Evolutionary conservation across 2,113 vertebrate genomes (phyloP).

Genomic region (Anser cygnoides): DNA sequence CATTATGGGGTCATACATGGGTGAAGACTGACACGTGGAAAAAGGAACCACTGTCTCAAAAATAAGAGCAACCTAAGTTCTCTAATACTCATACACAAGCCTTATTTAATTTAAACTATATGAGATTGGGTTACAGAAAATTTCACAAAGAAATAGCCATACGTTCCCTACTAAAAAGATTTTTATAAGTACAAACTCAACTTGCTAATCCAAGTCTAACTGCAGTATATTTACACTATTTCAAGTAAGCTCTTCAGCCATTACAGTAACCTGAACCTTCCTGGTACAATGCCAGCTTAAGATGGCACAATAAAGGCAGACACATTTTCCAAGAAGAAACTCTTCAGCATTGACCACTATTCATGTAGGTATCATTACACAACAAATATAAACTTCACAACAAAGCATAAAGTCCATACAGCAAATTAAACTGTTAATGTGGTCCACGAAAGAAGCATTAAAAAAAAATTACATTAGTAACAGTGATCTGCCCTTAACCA

Average conservation of each 20-base stretch:
- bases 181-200: background rate
- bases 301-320: background rate
- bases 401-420: background rate
- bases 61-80: background rate
- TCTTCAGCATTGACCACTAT: background rate
- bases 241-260: background rate
- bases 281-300: background rate
- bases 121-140: background rate
- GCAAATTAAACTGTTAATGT: background rate
- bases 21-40: background rate
- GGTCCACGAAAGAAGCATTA: background rate
- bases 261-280: background rate
- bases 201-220: background rate
- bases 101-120: background rate
- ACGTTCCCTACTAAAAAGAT: fast-evolving
- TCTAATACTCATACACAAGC: background rate
- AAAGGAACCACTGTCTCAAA: background rate
- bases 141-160: background rate
- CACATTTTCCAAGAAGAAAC: background rate
- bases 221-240: background rate
- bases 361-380: background rate
- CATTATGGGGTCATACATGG: fast-evolving
- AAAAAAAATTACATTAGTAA: background rate
- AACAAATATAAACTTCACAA: background rate
- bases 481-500: background rate